phyloP scores from a whole-genome alignment of 30 jellyfish, hydroid and myxozoan genomes.

The Hydractinia symbiolongicarpus region DNA sequence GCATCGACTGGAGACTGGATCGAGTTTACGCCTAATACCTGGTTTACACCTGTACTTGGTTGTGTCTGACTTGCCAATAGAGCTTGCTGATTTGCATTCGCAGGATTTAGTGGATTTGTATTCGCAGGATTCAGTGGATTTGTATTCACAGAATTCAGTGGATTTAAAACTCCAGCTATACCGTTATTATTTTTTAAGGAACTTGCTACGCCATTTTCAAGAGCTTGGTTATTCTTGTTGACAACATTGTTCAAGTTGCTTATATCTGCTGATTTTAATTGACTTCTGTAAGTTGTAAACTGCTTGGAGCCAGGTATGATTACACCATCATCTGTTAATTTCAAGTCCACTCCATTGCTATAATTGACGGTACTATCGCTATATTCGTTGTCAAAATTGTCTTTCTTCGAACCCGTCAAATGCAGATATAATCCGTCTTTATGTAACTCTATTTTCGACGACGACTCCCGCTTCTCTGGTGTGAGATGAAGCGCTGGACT shows the following conservation, averaged over 20 bases:
- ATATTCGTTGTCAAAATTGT: not conserved
- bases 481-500: not conserved
- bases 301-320: not conserved
- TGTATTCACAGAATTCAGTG: not conserved
- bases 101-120: not conserved
- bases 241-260: no score
- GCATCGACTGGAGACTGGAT: no score
- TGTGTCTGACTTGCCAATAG: not conserved
- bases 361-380: not conserved
- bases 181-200: not conserved
- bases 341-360: not conserved
- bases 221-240: no score
- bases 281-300: not conserved
- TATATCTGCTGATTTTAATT: not conserved
- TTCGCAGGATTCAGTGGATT: not conserved
- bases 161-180: not conserved
- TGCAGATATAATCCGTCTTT: constrained; percentile 1
- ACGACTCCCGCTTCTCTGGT: constrained; percentile 13
- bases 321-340: constrained; percentile 1
- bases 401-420: constrained; percentile 1
- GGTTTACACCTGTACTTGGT: not conserved
- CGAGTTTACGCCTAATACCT: not conserved
- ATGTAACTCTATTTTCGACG: constrained; percentile 5
- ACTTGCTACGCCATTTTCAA: no score
- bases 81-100: not conserved